Base-by-base conservation (phyloP, 2,113 vertebrate species). In the Chunga burmeisteri region DNA sequence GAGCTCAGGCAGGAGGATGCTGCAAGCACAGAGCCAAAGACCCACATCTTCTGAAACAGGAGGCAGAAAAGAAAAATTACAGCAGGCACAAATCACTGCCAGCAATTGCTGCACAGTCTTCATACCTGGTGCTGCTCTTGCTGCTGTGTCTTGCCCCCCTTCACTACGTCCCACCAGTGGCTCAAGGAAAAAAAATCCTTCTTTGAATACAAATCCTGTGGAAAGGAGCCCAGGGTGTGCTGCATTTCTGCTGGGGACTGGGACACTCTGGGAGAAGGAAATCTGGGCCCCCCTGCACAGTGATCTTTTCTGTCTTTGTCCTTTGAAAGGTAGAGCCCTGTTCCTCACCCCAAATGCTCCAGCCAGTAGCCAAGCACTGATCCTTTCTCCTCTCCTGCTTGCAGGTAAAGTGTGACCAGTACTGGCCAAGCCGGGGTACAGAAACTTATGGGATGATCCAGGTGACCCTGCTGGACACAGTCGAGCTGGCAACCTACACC, bases 321-420 rank as follows among this genome's bases (percentile, higher is more conserved):
- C 11, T 62, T 58, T n/a, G 52, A 40, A 82, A 36, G 66, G 29
- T 52, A 75, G 49, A 90, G 74, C 32, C 25, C 70, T 34, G 10
- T 42, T 61, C n/a, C 44, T 90, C 75, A 66, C 40, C 36, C 25
- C 11, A 44, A 20, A 75, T 53, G 18, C n/a, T 66, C 29, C 47
- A 73, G 10, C 10, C 59, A 80, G 29, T 68, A 90, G 86, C 70
- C 38, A 59, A 7, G 53, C 38, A 29, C 62, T 94, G 65, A 92
- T 49, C 25, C 19, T 23, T 81, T 87, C 38, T 91, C 40, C 25
- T 91, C 21, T 67, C 7, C 15, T 90, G 46, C 42, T 58, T 44
- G 3, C 92, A 99, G 99, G 98, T 99, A 8, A 99, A 99, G 93
- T 99, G 99, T 96, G 99, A 99, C 94, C 99, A 99, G 98, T 99